Conservation (phyloP, 2,113 vertebrate genomes). For the Myotis brandtii region DNA sequence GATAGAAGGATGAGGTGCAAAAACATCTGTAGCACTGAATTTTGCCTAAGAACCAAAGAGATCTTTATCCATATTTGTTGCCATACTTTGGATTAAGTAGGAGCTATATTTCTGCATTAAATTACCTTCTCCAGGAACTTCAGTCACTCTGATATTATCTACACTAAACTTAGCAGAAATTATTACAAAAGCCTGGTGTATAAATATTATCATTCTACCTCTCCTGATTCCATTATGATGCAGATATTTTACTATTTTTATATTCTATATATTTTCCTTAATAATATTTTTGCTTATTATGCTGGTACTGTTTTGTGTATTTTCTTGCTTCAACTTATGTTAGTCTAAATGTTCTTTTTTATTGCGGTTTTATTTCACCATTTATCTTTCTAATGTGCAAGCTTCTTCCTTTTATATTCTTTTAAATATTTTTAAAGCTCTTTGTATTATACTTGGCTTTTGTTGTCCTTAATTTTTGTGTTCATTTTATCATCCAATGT, state of each 20-base stretch:
- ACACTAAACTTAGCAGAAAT: neutral
- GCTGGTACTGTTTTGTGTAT: neutral
- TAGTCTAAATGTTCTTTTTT: slow-evolving; percentile 29
- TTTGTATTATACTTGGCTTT: neutral
- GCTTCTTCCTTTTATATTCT: neutral
- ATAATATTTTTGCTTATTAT: neutral
- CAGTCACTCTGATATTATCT: neutral
- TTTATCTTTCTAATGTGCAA: slow-evolving; percentile 21
- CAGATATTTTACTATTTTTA: neutral
- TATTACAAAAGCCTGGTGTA: neutral
- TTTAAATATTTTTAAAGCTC: slow-evolving; percentile 30
- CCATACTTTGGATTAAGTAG: neutral
- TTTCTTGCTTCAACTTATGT: slow-evolving; percentile 26
- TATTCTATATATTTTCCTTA: neutral
- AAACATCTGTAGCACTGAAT: neutral
- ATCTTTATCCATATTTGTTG: neutral
- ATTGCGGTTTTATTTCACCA: neutral
- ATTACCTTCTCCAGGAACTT: neutral
- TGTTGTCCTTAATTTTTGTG: neutral
- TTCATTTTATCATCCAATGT: neutral
- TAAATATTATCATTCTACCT: neutral
- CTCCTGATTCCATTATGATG: neutral
- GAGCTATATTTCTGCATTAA: neutral
- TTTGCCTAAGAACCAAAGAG: neutral
- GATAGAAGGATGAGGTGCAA: neutral